Percentiles rank a stretch among this genome's conserved stretches.
phyloP scores from a whole-genome alignment of 2,797 vertebrate genomes.

The Peromyscus nudipes region DNA sequence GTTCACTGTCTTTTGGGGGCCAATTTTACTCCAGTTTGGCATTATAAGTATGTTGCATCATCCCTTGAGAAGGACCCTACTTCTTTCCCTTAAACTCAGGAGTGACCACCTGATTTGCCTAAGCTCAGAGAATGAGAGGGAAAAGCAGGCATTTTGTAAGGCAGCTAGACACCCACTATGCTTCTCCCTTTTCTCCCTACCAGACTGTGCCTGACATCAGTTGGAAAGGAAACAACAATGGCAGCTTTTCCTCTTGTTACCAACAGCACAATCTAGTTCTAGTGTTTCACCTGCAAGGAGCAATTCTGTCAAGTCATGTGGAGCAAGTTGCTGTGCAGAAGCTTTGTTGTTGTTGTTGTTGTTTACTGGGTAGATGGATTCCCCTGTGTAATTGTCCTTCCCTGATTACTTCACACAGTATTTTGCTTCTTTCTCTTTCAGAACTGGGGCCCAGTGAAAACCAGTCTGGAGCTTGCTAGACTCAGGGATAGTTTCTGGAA shows the following conservation, averaged over 20 bases:
- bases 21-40: not conserved
- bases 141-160: constrained; percentile 1
- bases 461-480: not conserved
- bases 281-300: not conserved
- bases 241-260: not conserved
- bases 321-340: constrained; percentile 1
- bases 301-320: not conserved
- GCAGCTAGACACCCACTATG: not conserved
- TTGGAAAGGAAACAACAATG: not conserved
- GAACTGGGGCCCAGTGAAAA: not conserved
- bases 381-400: not conserved
- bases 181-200: constrained; percentile 20
- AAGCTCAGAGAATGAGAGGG: not conserved
- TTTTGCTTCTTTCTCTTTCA: constrained; percentile 6
- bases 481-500: not conserved
- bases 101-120: constrained; percentile 4
- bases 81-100: constrained; percentile 35
- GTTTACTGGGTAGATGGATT: not conserved
- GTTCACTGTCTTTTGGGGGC: not conserved
- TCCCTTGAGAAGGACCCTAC: not conserved
- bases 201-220: not conserved
- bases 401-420: not conserved
- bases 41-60: not conserved
- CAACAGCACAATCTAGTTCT: not conserved
- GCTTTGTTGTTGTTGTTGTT: not conserved